Percentiles rank a stretch among this genome's conserved stretches.
Conservation (phyloP, 2,797 vertebrate species). For the Falco rusticolus region DNA sequence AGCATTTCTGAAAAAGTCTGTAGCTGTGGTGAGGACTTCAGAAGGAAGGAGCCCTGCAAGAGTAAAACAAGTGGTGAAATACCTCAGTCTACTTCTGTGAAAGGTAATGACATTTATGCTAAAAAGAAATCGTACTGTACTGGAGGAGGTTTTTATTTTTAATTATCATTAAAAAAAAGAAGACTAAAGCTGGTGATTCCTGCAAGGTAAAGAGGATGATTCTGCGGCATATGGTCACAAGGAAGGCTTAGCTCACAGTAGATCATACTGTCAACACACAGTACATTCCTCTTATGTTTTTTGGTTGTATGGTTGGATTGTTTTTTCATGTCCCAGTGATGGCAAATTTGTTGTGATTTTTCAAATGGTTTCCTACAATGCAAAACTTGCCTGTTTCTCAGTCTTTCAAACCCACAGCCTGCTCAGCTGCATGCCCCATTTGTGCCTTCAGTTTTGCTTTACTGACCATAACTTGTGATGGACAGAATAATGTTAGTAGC, state of each 20-base stretch:
- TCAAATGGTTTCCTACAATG: background rate
- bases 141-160: background rate
- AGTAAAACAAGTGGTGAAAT: background rate
- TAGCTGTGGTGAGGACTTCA: background rate
- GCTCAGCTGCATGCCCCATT: background rate
- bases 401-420: background rate
- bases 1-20: background rate
- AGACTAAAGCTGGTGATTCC: background rate
- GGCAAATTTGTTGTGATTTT: background rate
- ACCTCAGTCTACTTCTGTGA: background rate
- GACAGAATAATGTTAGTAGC: background rate
- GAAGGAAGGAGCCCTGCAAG: background rate
- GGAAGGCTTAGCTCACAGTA: background rate
- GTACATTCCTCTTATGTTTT: background rate
- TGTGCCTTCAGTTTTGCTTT: background rate
- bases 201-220: background rate
- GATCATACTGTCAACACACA: rapidly evolving
- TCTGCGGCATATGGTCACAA: background rate
- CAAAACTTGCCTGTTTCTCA: background rate
- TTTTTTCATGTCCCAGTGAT: background rate
- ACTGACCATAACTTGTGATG: background rate
- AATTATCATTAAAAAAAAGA: too few species aligned
- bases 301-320: background rate
- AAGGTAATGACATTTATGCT: background rate
- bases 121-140: background rate